Evolutionary conservation across 2,797 vertebrate species (phyloP).

Genomic region (Odontamblyopus rebecca): DNA sequence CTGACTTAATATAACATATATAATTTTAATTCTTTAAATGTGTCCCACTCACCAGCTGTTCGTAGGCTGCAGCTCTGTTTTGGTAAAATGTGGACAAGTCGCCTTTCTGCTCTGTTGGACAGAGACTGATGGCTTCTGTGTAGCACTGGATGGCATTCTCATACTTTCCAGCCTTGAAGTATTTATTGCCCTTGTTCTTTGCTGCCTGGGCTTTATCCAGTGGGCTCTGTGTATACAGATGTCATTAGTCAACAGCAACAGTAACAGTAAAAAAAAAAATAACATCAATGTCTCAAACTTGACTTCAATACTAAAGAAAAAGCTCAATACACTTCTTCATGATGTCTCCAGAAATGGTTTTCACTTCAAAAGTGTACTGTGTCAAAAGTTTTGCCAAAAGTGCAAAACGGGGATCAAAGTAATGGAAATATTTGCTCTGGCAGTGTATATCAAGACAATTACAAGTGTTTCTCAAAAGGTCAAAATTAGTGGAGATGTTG

Average conservation of each 20-base stretch:
- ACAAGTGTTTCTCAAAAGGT: too few relatives aligned
- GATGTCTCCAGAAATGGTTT: too few relatives aligned
- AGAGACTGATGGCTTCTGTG: constrained; percentile 92
- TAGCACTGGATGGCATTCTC: constrained; percentile 98
- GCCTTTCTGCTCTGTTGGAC: constrained; percentile 89
- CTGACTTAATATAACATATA: too few relatives aligned
- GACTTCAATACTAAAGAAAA: too few relatives aligned
- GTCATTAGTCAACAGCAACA: neutral
- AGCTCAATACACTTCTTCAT: too few relatives aligned
- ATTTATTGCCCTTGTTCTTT: constrained; percentile 99
- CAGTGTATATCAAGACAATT: too few relatives aligned
- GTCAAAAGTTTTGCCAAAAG: too few relatives aligned
- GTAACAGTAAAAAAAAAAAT: too few relatives aligned
- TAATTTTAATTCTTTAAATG: neutral
- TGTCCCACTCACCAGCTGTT: constrained; percentile 84
- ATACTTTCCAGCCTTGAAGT: constrained; percentile 95
- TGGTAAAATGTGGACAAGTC: constrained; percentile 98
- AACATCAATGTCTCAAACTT: neutral
- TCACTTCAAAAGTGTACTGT: too few relatives aligned
- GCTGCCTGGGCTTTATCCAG: constrained; percentile 92
- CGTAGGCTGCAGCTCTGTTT: constrained; percentile 96
- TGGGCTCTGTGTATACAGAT: constrained; percentile 79
- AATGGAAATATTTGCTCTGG: too few relatives aligned
- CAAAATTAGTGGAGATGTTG: too few relatives aligned
- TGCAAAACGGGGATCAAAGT: too few relatives aligned